Evolutionary conservation across 2,113 vertebrate genomes (phyloP), one percentile per base, ranked within the genome.

Genomic region (Stigmatopora argus): DNA sequence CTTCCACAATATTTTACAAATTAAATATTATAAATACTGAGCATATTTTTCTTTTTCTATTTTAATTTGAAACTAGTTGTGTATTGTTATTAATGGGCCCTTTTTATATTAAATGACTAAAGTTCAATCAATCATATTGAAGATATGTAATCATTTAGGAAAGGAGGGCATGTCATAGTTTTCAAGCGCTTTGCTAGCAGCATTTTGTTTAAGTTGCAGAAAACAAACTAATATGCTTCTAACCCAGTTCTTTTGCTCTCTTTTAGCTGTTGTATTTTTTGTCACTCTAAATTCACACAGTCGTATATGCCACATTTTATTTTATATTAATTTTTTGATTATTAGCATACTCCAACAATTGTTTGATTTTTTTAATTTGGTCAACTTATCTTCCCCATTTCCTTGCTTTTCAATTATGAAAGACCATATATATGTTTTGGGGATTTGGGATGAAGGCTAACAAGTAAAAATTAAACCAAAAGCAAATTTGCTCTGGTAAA

Each of bases 191-290:
- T 87, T 77, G 84, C 75, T 61, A 70, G 55, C 2, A 44, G 81
- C 82, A 79, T 78, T 83, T 85, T 79, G 77, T 78, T 83, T 80
- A 62, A 80, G 75, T 56, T 1, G 61, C 66, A 75, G 72, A 79
- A 87, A 85, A 78, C 75, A 84, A 85, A 80, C 80, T 80, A 82
- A 86, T 84, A 80, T 80, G 75, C 75, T 69, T 71, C 71, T 75
- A 51, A 60, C 66, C 21, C 49, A 14, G 23, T 51, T 61, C 67
- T 51, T 47, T 59, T 55, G 58, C 56, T 52, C 68, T 31, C 58
- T 26, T 78, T 65, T 75, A 63, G 59, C 67, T 80, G 51, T 10
- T 73, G 76, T 75, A 69, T 48, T 70, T 62, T 70, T 46, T 55
- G 69, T 77, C 74, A 81, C 61, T 83, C 64, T 6, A 48, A 72